These are phyloP conservation scores for Excalfactoria chinensis DNA, from an alignment of 2,113 vertebrate genomes.

Conservation along the genomic window DNA sequence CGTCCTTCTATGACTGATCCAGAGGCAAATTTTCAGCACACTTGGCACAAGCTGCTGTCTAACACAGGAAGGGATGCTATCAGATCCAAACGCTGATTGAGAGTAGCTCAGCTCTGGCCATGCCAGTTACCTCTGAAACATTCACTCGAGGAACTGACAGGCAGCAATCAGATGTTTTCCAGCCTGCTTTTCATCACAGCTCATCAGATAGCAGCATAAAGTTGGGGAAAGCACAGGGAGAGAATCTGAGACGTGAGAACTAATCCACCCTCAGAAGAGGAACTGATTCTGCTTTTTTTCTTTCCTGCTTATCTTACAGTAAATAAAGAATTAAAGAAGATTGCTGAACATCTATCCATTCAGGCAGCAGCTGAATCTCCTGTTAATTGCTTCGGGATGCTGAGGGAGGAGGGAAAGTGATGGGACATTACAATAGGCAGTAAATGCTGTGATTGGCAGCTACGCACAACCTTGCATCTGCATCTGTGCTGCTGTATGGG, in stretches of 20 bases:
- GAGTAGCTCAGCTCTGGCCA: neutral
- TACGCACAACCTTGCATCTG: neutral
- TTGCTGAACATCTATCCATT: slow-evolving; percentile 53
- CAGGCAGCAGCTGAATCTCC: slow-evolving; percentile 54
- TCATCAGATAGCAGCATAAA: neutral
- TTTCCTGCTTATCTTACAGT: neutral
- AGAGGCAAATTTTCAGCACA: neutral
- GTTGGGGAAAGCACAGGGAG: neutral
- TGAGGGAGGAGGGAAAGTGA: neutral
- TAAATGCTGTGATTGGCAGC: neutral
- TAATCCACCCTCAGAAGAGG: neutral
- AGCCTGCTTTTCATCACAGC: neutral
- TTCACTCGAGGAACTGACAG: neutral
- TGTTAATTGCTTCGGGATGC: neutral
- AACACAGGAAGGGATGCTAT: neutral
- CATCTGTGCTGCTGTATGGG: neutral
- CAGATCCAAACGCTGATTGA: neutral
- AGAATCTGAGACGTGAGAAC: neutral
- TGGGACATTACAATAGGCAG: slow-evolving; percentile 22
- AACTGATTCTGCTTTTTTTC: slow-evolving; percentile 21
- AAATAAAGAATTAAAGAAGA: slow-evolving; percentile 55
- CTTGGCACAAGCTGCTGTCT: neutral
- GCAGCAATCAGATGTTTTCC: neutral
- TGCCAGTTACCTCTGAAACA: neutral
- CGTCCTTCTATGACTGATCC: neutral